phyloP scores from a whole-genome alignment of 2,888 invertebrate species.

The Ferdinandea cuprea region DNA sequence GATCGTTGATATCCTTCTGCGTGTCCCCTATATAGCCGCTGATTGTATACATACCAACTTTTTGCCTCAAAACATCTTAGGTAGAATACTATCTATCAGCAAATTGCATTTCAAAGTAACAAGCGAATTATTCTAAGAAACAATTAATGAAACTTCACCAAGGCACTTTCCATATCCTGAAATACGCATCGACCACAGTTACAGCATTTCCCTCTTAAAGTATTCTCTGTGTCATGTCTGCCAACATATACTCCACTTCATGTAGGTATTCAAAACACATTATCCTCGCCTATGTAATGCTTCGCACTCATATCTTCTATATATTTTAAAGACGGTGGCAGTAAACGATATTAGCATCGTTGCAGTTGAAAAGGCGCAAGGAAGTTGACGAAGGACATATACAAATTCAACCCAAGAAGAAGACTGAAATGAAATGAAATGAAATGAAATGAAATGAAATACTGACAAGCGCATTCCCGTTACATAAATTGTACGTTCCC shows the following conservation, averaged over 20 bases:
- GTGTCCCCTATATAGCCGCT: no score
- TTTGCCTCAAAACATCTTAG: no score
- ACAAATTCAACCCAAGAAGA: slow-evolving; percentile 29
- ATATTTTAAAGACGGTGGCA: slow-evolving; percentile 51
- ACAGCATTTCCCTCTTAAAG: slow-evolving; percentile 17
- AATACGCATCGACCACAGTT: slow-evolving; percentile 25
- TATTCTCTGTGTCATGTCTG: slow-evolving; percentile 37
- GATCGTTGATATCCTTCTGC: no score
- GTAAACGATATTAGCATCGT: slow-evolving; percentile 44
- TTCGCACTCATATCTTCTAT: background rate
- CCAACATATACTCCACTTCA: slow-evolving; percentile 33
- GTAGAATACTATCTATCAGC: no score
- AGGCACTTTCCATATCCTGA: no score
- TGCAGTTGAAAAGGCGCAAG: slow-evolving; percentile 42
- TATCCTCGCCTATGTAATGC: slow-evolving; percentile 29
- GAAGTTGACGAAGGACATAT: slow-evolving; percentile 51
- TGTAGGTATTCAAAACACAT: slow-evolving; percentile 42
- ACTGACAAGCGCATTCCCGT: slow-evolving; percentile 22
- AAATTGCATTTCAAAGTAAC: no score
- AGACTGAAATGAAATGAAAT: no score
- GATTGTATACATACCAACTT: no score
- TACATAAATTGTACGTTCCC: slow-evolving; percentile 13
- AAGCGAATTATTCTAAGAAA: no score
- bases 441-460: slow-evolving; percentile 49
- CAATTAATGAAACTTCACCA: no score